A percentile compares a stretch with the other conserved stretches of the same genome.
Conservation (phyloP, 1,140 invertebrate genomes). For the Drosophila pallidifrons region DNA sequence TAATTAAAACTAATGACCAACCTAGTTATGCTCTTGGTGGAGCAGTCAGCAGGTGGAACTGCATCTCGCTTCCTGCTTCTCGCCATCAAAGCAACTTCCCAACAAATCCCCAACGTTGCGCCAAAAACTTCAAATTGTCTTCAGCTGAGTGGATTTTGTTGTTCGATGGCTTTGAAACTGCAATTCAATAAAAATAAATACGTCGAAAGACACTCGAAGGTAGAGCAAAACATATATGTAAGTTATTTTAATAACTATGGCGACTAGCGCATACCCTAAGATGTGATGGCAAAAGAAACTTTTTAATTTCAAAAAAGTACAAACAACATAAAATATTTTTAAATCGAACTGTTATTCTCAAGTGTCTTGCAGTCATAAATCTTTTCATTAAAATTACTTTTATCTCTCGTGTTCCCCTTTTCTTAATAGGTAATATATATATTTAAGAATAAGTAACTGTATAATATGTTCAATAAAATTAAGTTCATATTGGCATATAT, state of each 20-base stretch:
- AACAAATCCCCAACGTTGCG: conserved; percentile 19
- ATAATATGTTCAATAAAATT: too few relatives aligned
- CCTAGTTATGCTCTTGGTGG: conserved; percentile 20
- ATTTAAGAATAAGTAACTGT: too few relatives aligned
- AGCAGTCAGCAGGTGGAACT: conserved; percentile 29
- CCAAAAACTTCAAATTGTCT: conserved; percentile 39
- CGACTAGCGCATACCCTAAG: background rate
- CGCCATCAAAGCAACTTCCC: background rate
- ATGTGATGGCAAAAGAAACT: too few relatives aligned
- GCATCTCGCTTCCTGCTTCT: background rate
- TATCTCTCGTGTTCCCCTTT: too few relatives aligned
- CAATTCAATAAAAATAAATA: conserved; percentile 67
- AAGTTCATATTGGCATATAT: too few relatives aligned
- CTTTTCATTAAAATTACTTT: too few relatives aligned
- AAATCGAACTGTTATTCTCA: too few relatives aligned
- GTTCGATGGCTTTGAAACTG: conserved; percentile 62
- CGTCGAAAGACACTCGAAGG: conserved; percentile 52
- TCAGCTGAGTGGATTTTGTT: conserved; percentile 67
- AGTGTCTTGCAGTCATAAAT: too few relatives aligned
- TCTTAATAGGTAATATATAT: too few relatives aligned
- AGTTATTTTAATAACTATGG: background rate
- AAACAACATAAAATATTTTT: too few relatives aligned
- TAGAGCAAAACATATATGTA: conserved; percentile 39
- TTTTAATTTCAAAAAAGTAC: too few relatives aligned
- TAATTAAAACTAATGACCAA: conserved; percentile 76